Evolutionary conservation across 35 echinoderm and acorn worm genomes (phyloP).

Genomic region (Ophioderma brevispina): DNA sequence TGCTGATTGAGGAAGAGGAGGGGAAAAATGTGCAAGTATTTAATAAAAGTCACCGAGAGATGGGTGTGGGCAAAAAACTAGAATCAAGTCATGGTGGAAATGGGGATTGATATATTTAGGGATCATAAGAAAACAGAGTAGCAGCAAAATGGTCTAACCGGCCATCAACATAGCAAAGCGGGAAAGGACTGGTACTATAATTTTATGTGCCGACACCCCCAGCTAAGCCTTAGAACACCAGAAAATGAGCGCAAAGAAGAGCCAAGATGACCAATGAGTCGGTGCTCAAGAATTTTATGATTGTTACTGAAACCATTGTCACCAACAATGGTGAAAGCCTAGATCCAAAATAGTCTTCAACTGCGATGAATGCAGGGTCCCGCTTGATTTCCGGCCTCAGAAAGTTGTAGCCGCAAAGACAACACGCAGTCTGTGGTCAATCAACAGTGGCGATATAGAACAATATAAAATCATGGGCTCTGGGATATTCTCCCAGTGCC

Average conservation of each 20-base stretch:
- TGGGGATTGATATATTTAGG: background rate
- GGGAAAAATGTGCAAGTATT: background rate
- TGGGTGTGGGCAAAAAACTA: background rate
- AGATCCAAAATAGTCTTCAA: background rate
- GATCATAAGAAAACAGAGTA: background rate
- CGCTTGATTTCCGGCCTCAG: background rate
- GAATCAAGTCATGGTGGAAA: background rate
- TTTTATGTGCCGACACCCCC: background rate
- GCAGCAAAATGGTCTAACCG: background rate
- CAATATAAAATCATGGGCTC: too few species aligned
- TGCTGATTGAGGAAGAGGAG: background rate
- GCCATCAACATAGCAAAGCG: background rate
- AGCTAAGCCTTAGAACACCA: background rate
- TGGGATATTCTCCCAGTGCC: background rate
- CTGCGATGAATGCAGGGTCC: background rate
- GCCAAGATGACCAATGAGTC: background rate
- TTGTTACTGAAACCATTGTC: background rate
- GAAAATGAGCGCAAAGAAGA: background rate
- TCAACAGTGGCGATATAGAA: background rate
- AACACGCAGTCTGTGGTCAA: background rate
- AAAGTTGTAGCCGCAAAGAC: background rate
- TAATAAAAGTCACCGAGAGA: background rate
- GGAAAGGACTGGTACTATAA: background rate
- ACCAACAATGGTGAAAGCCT: background rate
- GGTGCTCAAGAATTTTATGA: background rate